These are phyloP conservation scores for Chiloscyllium punctatum DNA, from an alignment of 2,797 vertebrate species.

Conservation along the genomic window DNA sequence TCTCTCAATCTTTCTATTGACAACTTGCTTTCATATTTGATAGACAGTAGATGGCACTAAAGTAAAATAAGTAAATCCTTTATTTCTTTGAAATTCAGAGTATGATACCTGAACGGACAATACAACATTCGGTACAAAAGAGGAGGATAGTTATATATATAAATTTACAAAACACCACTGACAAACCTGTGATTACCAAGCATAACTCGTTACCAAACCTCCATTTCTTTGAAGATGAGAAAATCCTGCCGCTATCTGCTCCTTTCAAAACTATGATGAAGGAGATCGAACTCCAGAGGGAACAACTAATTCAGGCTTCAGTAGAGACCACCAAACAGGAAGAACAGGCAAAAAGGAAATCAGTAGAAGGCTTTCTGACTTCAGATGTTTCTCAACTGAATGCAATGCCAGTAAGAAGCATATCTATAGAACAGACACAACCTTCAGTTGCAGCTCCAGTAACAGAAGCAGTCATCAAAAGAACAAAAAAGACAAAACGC, in stretches of 20 bases:
- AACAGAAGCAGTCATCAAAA: background rate
- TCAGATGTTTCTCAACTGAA: background rate
- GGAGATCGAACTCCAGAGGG: conserved; percentile 50
- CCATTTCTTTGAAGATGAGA: conserved; percentile 37
- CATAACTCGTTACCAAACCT: conserved; percentile 40
- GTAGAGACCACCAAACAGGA: background rate
- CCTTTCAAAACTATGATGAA: conserved; percentile 52
- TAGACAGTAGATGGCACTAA: background rate
- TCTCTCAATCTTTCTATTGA: background rate
- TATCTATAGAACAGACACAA: background rate
- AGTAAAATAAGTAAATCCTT: background rate
- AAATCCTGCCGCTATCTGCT: conserved; percentile 42
- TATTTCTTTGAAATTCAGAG: background rate
- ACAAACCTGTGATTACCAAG: background rate
- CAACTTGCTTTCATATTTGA: background rate
- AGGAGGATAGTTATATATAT: background rate
- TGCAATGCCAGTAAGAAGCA: background rate
- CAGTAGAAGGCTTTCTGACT: background rate
- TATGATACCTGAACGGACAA: background rate
- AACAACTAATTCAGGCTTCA: conserved; percentile 40
- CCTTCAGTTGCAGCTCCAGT: background rate
- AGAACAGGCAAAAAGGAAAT: background rate
- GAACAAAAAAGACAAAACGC: background rate
- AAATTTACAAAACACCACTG: background rate
- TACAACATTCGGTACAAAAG: background rate